Base-by-base conservation (phyloP, 2,113 vertebrate genomes). In the Corydoras sp. region DNA sequence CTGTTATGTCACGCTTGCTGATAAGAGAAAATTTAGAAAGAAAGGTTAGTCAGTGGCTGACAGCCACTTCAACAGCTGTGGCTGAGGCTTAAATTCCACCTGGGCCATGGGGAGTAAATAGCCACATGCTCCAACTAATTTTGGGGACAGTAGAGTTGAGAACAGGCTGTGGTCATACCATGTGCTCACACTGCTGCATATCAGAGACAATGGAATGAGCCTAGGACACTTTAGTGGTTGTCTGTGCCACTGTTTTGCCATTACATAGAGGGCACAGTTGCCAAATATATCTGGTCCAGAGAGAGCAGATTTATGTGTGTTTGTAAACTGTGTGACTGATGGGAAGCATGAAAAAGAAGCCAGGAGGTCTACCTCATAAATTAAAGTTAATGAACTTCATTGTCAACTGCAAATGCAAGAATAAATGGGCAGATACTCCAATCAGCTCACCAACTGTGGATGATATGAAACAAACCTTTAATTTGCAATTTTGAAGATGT, bases 61-160 rank as follows among this genome's bases (percentile, higher is more conserved):
- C 75, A 78, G 78, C 79, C 73, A 79, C 53, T 73, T 55, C 58
- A 69, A 73, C 81, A 86, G 74, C 80, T 78, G 76, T 60, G 12
- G 65, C 24, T 55, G 5, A 15, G 74, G 80, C 82, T 83, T 82
- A 74, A 77, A 84, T 85, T 86, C 79, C 80, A 65, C 58, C 67
- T 69, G 63, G 56, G 82, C 75, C 79, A 81, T 61, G 10, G 49
- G 61, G 82, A 79, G 85, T 83, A 85, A 85, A 84, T 80, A 81
- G 81, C 43, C 69, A 69, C 80, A 80, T 61, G 73, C 74, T 56
- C 69, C 62, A 18, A 73, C 76, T 76, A 80, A 78, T 81, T 80
- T 72, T 74, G 80, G 76, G 68, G 73, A 74, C 68, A 63, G 62
- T 62, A 30, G 67, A 48, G 5, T 53, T n/a, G 70, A 59, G 65